phyloP scores from a whole-genome alignment of 2,888 invertebrate genomes.

The Nomada goodeniana region DNA sequence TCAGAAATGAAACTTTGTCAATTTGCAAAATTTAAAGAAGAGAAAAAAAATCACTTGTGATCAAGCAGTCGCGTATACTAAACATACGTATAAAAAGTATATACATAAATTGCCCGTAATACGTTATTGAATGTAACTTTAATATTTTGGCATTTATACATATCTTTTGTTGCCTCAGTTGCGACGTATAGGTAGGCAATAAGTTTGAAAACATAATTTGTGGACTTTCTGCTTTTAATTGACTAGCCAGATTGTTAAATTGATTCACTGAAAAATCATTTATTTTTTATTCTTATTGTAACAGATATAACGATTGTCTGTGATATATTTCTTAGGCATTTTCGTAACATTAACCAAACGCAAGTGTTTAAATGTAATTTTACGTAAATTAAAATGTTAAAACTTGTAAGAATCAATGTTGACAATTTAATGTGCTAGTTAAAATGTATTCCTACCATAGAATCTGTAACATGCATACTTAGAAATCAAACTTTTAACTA shows the following conservation, averaged over 20 bases:
- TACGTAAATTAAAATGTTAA: conserved; percentile 4
- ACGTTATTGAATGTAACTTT: too few relatives aligned
- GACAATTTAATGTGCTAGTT: conserved; percentile 30
- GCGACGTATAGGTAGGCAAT: neutral
- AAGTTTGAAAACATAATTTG: neutral
- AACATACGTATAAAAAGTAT: neutral
- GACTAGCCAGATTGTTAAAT: conserved; percentile 11
- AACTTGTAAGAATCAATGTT: neutral
- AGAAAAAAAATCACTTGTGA: neutral
- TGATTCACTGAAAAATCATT: neutral
- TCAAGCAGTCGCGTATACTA: neutral
- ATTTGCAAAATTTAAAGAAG: neutral
- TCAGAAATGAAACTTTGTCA: neutral
- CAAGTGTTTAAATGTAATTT: conserved; percentile 13
- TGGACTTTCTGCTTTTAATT: neutral
- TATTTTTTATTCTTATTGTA: neutral
- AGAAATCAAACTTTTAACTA: conserved; percentile 3
- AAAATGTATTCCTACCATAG: conserved; percentile 11
- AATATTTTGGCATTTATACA: too few relatives aligned
- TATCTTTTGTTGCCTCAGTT: neutral
- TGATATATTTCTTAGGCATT: conserved; percentile 41
- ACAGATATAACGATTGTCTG: conserved; percentile 25
- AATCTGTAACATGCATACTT: neutral
- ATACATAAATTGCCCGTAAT: neutral
- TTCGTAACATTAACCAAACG: conserved; percentile 29